Base-by-base conservation (phyloP, 2,113 vertebrate species). In the Struthidea cinerea region DNA sequence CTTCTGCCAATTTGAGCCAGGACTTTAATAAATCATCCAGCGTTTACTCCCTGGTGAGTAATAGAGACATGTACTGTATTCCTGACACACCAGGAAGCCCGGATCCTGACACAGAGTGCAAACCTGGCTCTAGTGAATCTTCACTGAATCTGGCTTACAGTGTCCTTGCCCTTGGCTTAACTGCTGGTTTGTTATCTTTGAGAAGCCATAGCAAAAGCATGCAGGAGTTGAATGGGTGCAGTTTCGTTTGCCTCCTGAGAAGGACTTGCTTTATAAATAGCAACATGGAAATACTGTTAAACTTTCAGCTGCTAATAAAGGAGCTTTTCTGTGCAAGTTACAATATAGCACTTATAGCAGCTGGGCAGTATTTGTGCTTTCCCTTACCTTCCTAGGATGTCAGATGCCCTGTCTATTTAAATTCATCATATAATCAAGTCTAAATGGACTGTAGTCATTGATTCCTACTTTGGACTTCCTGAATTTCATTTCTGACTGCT, bases 401-500 rank as follows among this genome's bases (percentile, higher is more conserved):
- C 47, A 59, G 73, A 27, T 89, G 53, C 57, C 61, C 41, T 78
- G 18, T 46, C 42, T 84, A 17, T 70, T 93, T 78, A 78, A 53
- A 70, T 78, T 53, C 47, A 50, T 74, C 55, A 19, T 92, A n/a
- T 53, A 57, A 70, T 77, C 63, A 55, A 52, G 57, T 63, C 63
- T 84, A 80, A 88, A 84, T 56, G 60, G 33, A 27, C 86, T 90
- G 28, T 35, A 85, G 71, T 94, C 92, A 93, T 65, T 42, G 28
- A 35, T 77, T 96, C 80, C 87, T 89, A 46, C 64, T 61, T 70
- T 70, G 60, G 39, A 55, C 91, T 89, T 94, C 80, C 83, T 89
- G 88, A 55, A 70, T 81, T 94, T 93, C 7, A 42, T 59, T 88
- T 93, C 83, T 94, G 95, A 94, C 95, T 84, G 77, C 88, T 94